Evolutionary conservation across 2,113 vertebrate species (phyloP).

Genomic region (Coracopsis vasa): DNA sequence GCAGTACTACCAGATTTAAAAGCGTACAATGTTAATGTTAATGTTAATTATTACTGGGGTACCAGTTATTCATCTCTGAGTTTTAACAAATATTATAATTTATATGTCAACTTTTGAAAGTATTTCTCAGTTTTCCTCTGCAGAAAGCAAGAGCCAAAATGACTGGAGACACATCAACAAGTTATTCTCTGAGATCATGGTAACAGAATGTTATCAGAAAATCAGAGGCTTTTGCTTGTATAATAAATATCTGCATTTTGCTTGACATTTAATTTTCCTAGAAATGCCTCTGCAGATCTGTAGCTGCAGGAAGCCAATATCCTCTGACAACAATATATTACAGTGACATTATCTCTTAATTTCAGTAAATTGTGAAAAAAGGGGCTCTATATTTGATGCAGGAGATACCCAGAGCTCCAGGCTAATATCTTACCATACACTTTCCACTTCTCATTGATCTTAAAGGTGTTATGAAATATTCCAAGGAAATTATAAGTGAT

Average conservation of each 20-base stretch:
- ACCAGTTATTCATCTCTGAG: neutral
- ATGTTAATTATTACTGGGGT: neutral
- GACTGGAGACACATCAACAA: neutral
- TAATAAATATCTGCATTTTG: conserved; percentile 33
- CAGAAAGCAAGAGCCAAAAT: neutral
- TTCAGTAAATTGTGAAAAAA: neutral
- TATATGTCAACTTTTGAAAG: neutral
- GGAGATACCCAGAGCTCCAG: neutral
- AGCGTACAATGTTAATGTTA: neutral
- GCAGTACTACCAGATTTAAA: neutral
- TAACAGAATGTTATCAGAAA: neutral
- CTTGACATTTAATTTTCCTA: conserved; percentile 43
- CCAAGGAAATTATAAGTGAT: neutral
- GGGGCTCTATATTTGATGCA: neutral
- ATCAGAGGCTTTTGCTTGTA: neutral
- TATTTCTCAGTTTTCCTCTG: neutral
- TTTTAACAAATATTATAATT: neutral
- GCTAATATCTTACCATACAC: neutral
- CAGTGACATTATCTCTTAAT: conserved; percentile 39
- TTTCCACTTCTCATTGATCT: neutral
- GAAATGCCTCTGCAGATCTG: conserved; percentile 27
- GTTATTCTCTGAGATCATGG: neutral
- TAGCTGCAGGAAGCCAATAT: conserved; percentile 4
- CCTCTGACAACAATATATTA: neutral
- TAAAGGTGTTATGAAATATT: neutral